Base-by-base conservation (phyloP, 2,797 vertebrate species). In the Gambelia wislizenii region DNA sequence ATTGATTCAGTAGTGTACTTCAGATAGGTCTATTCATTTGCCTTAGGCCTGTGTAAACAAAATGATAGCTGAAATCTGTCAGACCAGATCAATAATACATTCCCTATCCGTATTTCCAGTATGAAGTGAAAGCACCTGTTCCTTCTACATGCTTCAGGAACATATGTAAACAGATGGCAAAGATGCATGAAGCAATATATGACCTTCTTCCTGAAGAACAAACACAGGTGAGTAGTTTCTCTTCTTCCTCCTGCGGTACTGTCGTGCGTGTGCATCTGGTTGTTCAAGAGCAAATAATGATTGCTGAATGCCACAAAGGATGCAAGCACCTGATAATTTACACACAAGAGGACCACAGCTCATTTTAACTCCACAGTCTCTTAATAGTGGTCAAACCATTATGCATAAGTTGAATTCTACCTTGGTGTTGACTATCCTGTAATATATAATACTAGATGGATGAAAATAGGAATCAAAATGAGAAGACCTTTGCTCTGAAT, bases 121-220 rank as follows among this genome's bases (percentile, higher is more conserved):
- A 99, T 85, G 99, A 99, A 89, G 99, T 99, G 89, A 99, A 99
- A 95, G 99, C 99, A 69, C 99, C 99, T 1, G 99, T 99, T 97
- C 99, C 99, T 12, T 99, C 99, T 1, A 91, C 97, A 16, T 99
- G 98, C 95, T 98, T 99, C 97, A 98, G 99, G 89, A 99, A 98
- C 93, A 98, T 99, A 96, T 99, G 99, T 91, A 99, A 99, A 92
- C 99, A 99, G 96, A 98, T 98, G 98, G 96, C 97, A 25, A 99
- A 99, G 97, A 99, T 99, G 99, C 98, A 99, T 56, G 99, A 99
- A 97, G 99, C 99, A 94, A 98, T 99, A 93, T 97, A 95, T 36
- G 99, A 99, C 6, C 98, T 99, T 49, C 94, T 99, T 80, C 99
- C 99, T 0, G 98, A 99, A 89, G 98, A 99, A n/a, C 99, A 99